Percentiles rank a stretch among this genome's conserved stretches.
Evolutionary conservation across 2,888 invertebrate genomes (phyloP).

Genomic region (Ctenicera cuprea): DNA sequence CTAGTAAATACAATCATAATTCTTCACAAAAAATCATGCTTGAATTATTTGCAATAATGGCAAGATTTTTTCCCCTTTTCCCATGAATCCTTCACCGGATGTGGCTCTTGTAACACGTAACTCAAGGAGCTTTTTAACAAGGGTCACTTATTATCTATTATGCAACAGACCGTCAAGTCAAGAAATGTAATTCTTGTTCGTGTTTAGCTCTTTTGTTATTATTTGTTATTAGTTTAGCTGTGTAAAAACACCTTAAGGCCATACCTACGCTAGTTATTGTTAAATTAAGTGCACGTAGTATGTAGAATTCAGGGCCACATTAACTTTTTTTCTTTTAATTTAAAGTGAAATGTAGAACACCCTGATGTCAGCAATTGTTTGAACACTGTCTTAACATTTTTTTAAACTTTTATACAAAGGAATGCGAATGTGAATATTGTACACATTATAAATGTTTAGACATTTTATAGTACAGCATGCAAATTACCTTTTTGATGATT

Average conservation of each 20-base stretch:
- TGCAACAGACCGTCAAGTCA: constrained; percentile 1
- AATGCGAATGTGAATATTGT: too few relatives aligned
- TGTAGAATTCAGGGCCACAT: not conserved
- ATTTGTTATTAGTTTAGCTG: not conserved
- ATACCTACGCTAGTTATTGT: not conserved
- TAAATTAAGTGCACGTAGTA: not conserved
- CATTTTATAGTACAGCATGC: too few relatives aligned
- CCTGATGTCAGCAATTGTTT: too few relatives aligned
- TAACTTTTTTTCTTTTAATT: too few relatives aligned
- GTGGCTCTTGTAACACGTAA: constrained; percentile 14
- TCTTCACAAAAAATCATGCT: not conserved
- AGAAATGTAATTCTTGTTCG: constrained; percentile 3
- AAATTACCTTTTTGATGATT: too few relatives aligned
- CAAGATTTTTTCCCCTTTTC: constrained; percentile 2
- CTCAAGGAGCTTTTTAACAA: constrained; percentile 25
- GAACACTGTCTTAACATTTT: too few relatives aligned
- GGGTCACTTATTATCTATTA: constrained; percentile 19
- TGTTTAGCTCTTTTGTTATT: not conserved
- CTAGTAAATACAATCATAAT: not conserved
- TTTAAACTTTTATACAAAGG: too few relatives aligned
- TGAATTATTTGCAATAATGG: constrained; percentile 18
- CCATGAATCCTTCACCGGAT: constrained; percentile 20
- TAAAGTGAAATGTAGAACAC: too few relatives aligned
- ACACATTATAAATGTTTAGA: too few relatives aligned
- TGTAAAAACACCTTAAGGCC: constrained; percentile 1